Percentiles rank a stretch among this genome's conserved stretches.
These are phyloP conservation scores for Laticauda colubrina DNA, from an alignment of 2,113 vertebrate species.

Conservation along the genomic window DNA sequence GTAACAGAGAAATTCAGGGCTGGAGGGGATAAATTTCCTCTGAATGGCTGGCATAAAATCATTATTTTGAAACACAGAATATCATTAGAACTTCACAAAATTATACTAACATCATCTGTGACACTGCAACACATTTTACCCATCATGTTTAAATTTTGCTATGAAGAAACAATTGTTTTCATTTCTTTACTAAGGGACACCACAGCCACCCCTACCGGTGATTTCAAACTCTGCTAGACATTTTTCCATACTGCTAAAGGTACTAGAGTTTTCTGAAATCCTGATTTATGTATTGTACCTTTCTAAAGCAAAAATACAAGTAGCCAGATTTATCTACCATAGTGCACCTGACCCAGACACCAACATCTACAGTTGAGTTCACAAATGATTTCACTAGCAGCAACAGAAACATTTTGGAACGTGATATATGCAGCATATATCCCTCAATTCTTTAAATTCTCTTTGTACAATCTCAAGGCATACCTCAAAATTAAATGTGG, in stretches of 20 bases:
- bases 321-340: neutral
- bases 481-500: neutral
- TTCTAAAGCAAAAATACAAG: slow-evolving; percentile 2
- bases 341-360: neutral
- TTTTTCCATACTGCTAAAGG: neutral
- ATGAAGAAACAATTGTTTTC: neutral
- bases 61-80: neutral
- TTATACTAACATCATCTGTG: neutral
- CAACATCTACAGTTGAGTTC: neutral
- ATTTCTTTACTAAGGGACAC: neutral
- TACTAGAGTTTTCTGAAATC: neutral
- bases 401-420: neutral
- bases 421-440: neutral
- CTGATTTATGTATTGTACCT: neutral
- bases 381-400: neutral
- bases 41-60: neutral
- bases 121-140: neutral
- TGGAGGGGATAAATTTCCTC: neutral
- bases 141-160: neutral
- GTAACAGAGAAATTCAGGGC: neutral
- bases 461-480: neutral
- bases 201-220: neutral
- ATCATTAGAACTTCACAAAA: neutral
- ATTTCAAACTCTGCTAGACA: neutral
- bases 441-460: neutral